A percentile compares a stretch with the other conserved stretches of the same genome.
These are phyloP conservation scores for Apodemia hepburni DNA, from an alignment of 2,888 invertebrate genomes.

Conservation along the genomic window DNA sequence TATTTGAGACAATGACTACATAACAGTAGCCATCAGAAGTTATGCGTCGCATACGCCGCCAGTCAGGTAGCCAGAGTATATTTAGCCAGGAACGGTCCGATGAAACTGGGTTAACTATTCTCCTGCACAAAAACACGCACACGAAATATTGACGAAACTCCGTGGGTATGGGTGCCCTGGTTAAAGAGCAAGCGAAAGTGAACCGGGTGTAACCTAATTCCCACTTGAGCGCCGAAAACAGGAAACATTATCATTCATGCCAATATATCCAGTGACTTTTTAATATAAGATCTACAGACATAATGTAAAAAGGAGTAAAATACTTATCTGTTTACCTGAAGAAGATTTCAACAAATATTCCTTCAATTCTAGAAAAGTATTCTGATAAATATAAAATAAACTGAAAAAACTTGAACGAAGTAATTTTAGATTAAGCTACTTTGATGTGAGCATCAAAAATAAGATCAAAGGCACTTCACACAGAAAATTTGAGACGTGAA, in stretches of 20 bases:
- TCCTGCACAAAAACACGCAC: conserved; percentile 62
- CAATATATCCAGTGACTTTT: conserved; percentile 7
- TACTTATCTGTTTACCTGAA: not conserved
- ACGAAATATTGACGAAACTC: conserved; percentile 57
- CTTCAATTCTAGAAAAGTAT: not conserved
- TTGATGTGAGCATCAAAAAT: no score
- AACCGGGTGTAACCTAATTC: conserved; percentile 57
- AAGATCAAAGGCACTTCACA: no score
- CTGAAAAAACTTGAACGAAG: no score
- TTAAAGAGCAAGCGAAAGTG: conserved; percentile 50
- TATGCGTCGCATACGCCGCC: conserved; percentile 42
- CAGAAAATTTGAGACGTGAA: no score
- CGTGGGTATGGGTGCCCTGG: conserved; percentile 30
- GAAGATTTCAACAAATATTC: not conserved
- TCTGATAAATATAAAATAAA: no score
- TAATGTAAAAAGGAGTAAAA: not conserved
- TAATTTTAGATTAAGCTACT: no score
- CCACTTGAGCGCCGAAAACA: conserved; percentile 45
- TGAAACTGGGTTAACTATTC: conserved; percentile 75
- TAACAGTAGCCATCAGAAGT: conserved; percentile 32
- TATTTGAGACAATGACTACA: conserved; percentile 28
- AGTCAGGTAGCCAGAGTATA: conserved; percentile 59
- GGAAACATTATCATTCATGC: conserved; percentile 42
- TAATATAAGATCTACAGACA: not conserved
- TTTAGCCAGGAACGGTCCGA: conserved; percentile 43